Evolutionary conservation across 1,140 invertebrate species (phyloP).

Genomic region (Lepidurus packardi): DNA sequence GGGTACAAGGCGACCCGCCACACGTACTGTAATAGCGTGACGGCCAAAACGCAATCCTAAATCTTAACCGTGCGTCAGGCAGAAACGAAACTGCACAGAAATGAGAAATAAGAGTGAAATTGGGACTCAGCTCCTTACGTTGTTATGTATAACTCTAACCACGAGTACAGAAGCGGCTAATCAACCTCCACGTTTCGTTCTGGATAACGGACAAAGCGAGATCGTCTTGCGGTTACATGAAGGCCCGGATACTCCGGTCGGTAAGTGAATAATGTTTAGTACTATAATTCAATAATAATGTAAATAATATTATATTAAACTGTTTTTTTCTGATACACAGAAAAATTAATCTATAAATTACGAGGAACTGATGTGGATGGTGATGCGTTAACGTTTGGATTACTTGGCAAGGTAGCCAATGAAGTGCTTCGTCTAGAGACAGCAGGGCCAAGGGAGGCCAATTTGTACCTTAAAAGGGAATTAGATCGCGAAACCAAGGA

Average conservation of each 20-base stretch:
- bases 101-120: neutral
- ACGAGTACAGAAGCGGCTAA: conserved; percentile 47
- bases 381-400: conserved; percentile 74
- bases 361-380: conserved; percentile 76
- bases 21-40: conserved; percentile 21
- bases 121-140: neutral
- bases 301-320: neutral
- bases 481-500: conserved; percentile 80
- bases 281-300: neutral
- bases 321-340: conserved; percentile 50
- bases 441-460: conserved; percentile 69
- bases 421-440: conserved; percentile 79
- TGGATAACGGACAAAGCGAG: conserved; percentile 79
- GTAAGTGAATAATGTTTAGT: conserved; percentile 51
- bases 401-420: conserved; percentile 63
- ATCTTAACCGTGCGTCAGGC: conserved; percentile 26
- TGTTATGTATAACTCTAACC: conserved; percentile 24
- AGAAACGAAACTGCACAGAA: conserved; percentile 22
- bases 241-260: conserved; percentile 73
- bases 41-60: conserved; percentile 25
- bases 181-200: conserved; percentile 66
- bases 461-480: conserved; percentile 79
- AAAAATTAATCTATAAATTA: conserved; percentile 73
- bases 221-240: conserved; percentile 82
- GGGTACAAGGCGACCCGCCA: conserved; percentile 5